Evolutionary conservation across 2,113 vertebrate species (phyloP).

Genomic region (Carollia perspicillata): DNA sequence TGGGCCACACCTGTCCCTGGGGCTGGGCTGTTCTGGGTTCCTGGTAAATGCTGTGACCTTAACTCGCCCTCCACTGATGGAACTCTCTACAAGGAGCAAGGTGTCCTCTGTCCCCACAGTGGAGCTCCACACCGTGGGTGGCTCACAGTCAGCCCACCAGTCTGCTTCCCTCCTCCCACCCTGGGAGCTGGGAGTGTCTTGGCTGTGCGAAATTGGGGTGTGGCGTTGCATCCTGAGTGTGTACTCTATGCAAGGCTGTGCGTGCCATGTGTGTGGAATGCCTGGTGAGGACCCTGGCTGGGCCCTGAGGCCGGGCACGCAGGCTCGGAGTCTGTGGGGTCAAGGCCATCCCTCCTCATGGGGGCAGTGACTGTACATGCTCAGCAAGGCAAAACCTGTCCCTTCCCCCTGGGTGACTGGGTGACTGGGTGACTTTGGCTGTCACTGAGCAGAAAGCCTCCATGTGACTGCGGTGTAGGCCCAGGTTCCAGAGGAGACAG

Average conservation of each 20-base stretch:
- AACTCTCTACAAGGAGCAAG: rapidly evolving
- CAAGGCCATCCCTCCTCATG: too few species aligned
- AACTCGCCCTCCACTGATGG: rapidly evolving
- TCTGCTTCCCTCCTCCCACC: background rate
- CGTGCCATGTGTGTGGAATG: rapidly evolving
- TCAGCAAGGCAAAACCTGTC: background rate
- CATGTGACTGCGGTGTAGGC: rapidly evolving
- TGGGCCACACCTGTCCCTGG: rapidly evolving
- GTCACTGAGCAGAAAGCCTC: background rate
- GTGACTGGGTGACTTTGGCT: background rate
- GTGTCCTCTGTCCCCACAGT: too few species aligned
- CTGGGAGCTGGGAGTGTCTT: background rate
- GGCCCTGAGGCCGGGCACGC: too few species aligned
- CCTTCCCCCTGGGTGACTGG: background rate
- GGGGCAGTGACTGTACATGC: background rate
- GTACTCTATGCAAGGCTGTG: rapidly evolving
- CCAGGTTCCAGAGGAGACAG: background rate
- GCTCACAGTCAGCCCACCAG: background rate
- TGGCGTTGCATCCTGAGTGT: rapidly evolving
- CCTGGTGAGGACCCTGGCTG: background rate
- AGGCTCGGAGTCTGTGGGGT: background rate
- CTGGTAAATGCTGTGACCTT: background rate
- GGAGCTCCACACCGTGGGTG: background rate
- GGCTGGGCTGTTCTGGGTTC: rapidly evolving
- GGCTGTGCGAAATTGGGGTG: rapidly evolving